phyloP scores from a whole-genome alignment of 2,797 vertebrate genomes.

The Urocyon cinereoargenteus region DNA sequence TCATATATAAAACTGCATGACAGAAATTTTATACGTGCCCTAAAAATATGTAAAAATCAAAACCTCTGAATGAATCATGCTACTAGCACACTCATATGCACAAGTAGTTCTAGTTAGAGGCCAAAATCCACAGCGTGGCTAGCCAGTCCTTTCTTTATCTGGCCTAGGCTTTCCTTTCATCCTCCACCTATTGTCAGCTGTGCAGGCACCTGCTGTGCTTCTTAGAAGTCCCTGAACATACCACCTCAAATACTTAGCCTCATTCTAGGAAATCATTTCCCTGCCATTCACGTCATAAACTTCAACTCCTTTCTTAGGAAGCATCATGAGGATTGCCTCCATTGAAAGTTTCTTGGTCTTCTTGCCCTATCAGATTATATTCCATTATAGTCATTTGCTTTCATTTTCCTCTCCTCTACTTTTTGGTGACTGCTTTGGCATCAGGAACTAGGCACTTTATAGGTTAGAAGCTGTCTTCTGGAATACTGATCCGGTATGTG shows the following conservation, averaged over 20 bases:
- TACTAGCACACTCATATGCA: neutral
- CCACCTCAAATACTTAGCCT: neutral
- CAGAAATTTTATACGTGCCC: neutral
- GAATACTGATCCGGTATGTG: neutral
- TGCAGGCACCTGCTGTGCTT: neutral
- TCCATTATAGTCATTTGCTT: neutral
- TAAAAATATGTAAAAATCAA: slow-evolving; percentile 22
- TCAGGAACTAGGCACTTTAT: neutral
- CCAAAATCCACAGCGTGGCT: neutral
- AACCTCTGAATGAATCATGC: neutral
- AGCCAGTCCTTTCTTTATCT: neutral
- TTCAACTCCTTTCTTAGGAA: neutral
- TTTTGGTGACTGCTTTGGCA: neutral
- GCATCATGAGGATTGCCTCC: neutral
- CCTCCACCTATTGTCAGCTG: neutral
- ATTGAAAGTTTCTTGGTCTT: neutral
- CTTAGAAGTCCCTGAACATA: neutral
- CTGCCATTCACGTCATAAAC: neutral
- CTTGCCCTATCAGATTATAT: neutral
- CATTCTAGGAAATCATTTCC: neutral
- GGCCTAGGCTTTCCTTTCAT: neutral
- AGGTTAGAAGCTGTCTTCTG: neutral
- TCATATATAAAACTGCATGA: neutral
- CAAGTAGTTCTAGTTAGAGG: neutral
- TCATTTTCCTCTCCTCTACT: neutral